Evolutionary conservation across 2,113 vertebrate genomes (phyloP).

Genomic region (Cebus imitator): DNA sequence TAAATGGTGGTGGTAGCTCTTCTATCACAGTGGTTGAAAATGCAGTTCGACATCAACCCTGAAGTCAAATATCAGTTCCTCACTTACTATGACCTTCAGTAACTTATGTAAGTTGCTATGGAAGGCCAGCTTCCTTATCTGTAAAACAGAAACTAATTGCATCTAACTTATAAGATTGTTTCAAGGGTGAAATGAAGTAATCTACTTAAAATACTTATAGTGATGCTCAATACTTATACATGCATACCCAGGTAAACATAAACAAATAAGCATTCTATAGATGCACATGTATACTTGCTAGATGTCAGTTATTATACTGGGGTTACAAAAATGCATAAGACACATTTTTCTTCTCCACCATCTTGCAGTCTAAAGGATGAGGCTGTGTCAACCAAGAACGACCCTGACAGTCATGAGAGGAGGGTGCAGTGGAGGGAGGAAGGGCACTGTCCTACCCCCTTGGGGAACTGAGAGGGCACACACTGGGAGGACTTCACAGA

Average conservation of each 20-base stretch:
- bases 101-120: background rate
- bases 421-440: background rate
- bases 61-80: background rate
- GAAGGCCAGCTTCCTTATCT: background rate
- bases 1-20: background rate
- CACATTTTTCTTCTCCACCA: background rate
- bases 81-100: background rate
- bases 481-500: background rate
- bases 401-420: background rate
- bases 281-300: background rate
- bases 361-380: background rate
- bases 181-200: background rate
- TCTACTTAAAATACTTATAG: background rate
- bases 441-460: background rate
- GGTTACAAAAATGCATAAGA: background rate
- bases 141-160: background rate
- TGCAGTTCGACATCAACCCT: background rate
- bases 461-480: background rate
- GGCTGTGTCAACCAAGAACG: background rate
- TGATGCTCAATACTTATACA: background rate
- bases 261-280: too few relatives aligned
- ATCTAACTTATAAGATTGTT: background rate
- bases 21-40: background rate
- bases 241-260: background rate
- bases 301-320: background rate